These are phyloP conservation scores for Onychomys leucogaster DNA, from an alignment of 2,797 vertebrate genomes.

Conservation along the genomic window DNA sequence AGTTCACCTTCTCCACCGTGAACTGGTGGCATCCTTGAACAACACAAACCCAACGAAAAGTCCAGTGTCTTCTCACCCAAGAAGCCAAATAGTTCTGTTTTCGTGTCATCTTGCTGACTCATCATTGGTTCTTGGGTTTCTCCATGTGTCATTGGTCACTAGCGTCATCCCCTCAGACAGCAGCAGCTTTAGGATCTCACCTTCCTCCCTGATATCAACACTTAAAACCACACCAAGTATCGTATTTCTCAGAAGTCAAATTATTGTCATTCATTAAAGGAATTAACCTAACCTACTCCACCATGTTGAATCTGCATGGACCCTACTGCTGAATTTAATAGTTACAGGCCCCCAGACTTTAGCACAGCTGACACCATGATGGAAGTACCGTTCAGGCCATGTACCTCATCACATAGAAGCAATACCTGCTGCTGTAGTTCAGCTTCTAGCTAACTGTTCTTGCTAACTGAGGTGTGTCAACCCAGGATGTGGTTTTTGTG, in stretches of 20 bases:
- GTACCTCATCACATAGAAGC: neutral
- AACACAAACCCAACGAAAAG: neutral
- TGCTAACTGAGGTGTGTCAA: neutral
- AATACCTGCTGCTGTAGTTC: neutral
- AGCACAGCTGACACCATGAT: no score
- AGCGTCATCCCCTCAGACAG: neutral
- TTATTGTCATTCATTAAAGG: neutral
- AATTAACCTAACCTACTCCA: neutral
- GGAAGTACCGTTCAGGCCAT: neutral
- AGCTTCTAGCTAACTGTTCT: neutral
- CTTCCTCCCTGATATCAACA: neutral
- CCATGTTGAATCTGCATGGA: neutral
- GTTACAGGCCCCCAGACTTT: neutral
- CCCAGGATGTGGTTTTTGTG: neutral
- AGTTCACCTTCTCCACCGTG: neutral
- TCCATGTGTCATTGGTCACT: neutral
- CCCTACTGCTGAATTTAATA: neutral
- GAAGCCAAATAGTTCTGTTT: neutral
- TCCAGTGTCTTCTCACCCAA: neutral
- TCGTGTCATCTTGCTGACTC: neutral
- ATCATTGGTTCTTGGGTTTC: neutral
- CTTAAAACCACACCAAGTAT: neutral
- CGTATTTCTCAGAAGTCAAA: neutral
- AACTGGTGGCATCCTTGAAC: neutral
- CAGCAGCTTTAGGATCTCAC: neutral